A percentile compares a stretch with the other conserved stretches of the same genome.
These are phyloP conservation scores for Cosmia pyralina DNA, from an alignment of 2,888 invertebrate species.

Conservation along the genomic window DNA sequence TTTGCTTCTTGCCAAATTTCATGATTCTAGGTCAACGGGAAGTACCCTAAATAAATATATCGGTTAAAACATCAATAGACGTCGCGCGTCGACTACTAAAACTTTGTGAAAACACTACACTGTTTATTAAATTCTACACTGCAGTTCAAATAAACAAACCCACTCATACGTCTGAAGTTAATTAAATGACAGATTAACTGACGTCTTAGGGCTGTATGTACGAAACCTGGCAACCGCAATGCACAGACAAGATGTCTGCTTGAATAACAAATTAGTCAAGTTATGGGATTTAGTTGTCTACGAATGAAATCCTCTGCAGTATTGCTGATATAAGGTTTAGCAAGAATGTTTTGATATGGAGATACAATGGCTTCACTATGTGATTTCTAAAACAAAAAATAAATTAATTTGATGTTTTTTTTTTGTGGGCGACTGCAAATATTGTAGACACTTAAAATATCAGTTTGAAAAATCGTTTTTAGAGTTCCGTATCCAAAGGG, in stretches of 20 bases:
- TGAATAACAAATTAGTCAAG: slow-evolving; percentile 39
- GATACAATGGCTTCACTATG: background rate
- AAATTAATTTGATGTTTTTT: too few species aligned
- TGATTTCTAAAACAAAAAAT: too few species aligned
- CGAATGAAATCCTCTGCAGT: slow-evolving; percentile 10
- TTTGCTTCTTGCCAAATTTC: too few species aligned
- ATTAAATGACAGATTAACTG: slow-evolving; percentile 49
- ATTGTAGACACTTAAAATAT: too few species aligned
- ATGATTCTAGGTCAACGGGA: too few species aligned
- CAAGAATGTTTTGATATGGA: background rate
- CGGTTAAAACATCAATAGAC: too few species aligned
- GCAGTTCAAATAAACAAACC: slow-evolving; percentile 23
- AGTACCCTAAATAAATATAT: too few species aligned
- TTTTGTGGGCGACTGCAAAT: too few species aligned
- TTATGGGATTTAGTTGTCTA: slow-evolving; percentile 34
- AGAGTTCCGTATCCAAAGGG: too few species aligned
- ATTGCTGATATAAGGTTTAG: slow-evolving; percentile 11
- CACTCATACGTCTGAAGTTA: slow-evolving; percentile 21
- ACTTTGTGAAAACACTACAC: background rate
- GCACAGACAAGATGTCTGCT: slow-evolving; percentile 29
- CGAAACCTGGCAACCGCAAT: slow-evolving; percentile 25
- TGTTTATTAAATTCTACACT: slow-evolving; percentile 5
- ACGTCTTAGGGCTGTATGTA: slow-evolving; percentile 16
- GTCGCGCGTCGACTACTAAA: slow-evolving; percentile 1
- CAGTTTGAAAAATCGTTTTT: too few species aligned